A percentile compares a stretch with the other conserved stretches of the same genome.
These are phyloP conservation scores for Acipenser transmontanus DNA, from an alignment of 2,797 vertebrate genomes.

Conservation along the genomic window DNA sequence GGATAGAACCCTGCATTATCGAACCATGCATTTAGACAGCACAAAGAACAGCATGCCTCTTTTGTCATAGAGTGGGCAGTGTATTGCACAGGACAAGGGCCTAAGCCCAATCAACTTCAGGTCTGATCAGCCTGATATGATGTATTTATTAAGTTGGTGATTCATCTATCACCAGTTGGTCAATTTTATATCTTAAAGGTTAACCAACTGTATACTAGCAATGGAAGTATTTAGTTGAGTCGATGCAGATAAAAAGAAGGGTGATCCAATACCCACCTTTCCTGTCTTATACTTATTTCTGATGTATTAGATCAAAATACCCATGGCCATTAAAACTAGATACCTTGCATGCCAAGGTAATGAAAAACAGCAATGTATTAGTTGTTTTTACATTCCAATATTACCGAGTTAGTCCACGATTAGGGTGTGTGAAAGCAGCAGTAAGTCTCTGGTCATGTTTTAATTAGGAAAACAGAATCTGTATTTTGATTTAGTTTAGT, in stretches of 20 bases:
- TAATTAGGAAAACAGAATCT: no score
- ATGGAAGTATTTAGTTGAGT: not conserved
- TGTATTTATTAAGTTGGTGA: not conserved
- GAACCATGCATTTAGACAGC: not conserved
- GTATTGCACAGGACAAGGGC: not conserved
- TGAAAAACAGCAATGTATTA: no score
- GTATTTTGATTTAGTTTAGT: no score
- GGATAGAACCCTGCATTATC: not conserved
- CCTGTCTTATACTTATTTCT: no score
- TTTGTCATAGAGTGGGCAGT: not conserved
- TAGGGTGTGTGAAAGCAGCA: no score
- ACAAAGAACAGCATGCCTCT: not conserved
- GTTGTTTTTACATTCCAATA: no score
- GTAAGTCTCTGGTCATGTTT: no score
- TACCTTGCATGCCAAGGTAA: no score
- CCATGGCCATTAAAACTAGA: no score
- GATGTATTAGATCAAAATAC: no score
- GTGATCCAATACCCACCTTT: slow-evolving; percentile 3
- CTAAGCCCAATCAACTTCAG: not conserved
- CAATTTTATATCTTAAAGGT: not conserved
- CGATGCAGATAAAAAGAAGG: slow-evolving; percentile 7
- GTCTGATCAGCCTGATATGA: not conserved
- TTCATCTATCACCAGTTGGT: not conserved
- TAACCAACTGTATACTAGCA: no score
- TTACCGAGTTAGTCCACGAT: no score